phyloP scores from a whole-genome alignment of 2,797 vertebrate species.

The Eulemur rubriventer region DNA sequence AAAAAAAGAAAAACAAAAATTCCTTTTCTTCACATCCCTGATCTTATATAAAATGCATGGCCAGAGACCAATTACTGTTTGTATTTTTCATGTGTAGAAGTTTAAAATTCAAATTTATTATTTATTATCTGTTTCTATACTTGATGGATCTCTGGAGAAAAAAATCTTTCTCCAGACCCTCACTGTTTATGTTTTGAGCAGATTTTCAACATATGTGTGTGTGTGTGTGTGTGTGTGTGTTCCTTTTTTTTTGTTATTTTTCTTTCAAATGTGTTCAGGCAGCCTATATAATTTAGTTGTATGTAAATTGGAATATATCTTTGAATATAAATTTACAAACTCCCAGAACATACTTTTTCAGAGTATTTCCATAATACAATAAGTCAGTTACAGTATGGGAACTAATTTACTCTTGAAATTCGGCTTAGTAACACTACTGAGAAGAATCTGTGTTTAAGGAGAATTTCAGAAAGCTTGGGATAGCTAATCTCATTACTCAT shows the following conservation, averaged over 20 bases:
- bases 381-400: not conserved
- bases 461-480: slow-evolving; percentile 54
- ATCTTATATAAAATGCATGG: slow-evolving; percentile 8
- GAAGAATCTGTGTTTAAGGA: slow-evolving; percentile 63
- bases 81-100: slow-evolving; percentile 58
- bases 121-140: slow-evolving; percentile 49
- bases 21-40: not conserved
- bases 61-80: slow-evolving; percentile 17
- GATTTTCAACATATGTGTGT: not conserved
- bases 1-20: slow-evolving; percentile 33
- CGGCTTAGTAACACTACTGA: slow-evolving; percentile 58
- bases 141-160: slow-evolving; percentile 9
- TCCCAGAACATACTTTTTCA: slow-evolving; percentile 9
- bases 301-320: slow-evolving; percentile 38
- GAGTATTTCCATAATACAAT: slow-evolving; percentile 64
- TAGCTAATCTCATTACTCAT: slow-evolving; percentile 54
- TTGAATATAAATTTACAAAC: slow-evolving; percentile 14
- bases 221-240: not conserved
- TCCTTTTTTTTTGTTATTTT: not conserved
- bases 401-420: slow-evolving; percentile 41
- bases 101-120: slow-evolving; percentile 49
- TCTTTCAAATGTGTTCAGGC: slow-evolving; percentile 3
- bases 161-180: slow-evolving; percentile 36
- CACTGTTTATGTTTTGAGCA: slow-evolving; percentile 20
- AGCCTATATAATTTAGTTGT: slow-evolving; percentile 36